Evolutionary conservation across 2,113 vertebrate genomes (phyloP).

Genomic region (Proterorhinus semilunaris): DNA sequence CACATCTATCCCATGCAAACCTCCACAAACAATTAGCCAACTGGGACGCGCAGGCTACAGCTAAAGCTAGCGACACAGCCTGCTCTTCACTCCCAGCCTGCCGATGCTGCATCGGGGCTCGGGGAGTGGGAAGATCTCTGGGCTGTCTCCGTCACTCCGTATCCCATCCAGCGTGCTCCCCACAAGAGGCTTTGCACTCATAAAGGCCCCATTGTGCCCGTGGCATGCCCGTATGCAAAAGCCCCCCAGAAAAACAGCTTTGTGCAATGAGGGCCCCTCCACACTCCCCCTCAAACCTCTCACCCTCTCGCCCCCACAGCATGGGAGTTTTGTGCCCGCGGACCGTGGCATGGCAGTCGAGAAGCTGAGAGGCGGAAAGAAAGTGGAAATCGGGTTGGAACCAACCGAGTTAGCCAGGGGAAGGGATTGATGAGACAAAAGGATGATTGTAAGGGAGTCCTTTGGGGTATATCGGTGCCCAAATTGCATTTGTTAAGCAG

Average conservation of each 20-base stretch:
- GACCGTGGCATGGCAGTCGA: constrained; percentile 24
- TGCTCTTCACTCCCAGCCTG: not conserved
- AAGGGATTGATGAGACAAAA: constrained; percentile 20
- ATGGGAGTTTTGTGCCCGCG: constrained; percentile 67
- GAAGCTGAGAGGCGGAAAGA: constrained; percentile 13
- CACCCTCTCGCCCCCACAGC: constrained; percentile 32
- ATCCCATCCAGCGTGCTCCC: constrained; percentile 61
- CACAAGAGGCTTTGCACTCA: constrained; percentile 61
- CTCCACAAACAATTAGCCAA: no score
- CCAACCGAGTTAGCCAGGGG: not conserved
- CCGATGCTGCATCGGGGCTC: constrained; percentile 18
- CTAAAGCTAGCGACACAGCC: not conserved
- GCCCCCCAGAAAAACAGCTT: constrained; percentile 76
- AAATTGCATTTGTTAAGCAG: no score
- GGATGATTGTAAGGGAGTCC: constrained; percentile 12
- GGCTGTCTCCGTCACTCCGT: constrained; percentile 46
- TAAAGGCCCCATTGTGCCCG: constrained; percentile 76
- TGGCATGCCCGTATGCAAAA: constrained; percentile 76
- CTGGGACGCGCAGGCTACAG: no score
- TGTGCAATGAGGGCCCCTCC: constrained; percentile 66
- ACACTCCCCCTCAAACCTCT: constrained; percentile 19
- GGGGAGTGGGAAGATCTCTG: constrained; percentile 41
- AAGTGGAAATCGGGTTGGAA: constrained; percentile 9
- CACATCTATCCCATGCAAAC: no score
- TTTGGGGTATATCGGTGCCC: no score